Percentiles rank a stretch among this genome's conserved stretches.
These are phyloP conservation scores for Cololabis saira DNA, from an alignment of 2,113 vertebrate genomes.

Conservation along the genomic window DNA sequence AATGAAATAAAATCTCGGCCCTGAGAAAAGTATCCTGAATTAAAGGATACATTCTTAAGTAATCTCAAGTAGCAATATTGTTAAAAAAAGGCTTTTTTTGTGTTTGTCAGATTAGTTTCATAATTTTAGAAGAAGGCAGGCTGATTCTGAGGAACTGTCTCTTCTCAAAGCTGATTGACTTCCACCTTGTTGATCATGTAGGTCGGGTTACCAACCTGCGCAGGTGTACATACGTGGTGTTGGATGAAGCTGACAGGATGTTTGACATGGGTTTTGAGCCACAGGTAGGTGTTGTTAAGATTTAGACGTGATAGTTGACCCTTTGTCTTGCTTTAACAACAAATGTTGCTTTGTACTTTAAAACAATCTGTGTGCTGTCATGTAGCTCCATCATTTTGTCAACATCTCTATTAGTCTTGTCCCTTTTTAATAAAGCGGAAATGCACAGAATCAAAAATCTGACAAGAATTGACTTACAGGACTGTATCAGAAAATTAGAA, in stretches of 20 bases:
- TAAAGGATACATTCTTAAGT: conserved; percentile 18
- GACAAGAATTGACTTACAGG: no score
- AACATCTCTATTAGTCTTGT: no score
- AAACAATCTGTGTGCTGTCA: no score
- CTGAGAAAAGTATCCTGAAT: conserved; percentile 20
- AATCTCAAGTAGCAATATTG: conserved; percentile 12
- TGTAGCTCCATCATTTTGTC: no score
- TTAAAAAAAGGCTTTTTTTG: background rate
- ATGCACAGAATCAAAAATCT: no score
- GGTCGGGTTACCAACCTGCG: conserved; percentile 98
- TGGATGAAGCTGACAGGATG: conserved; percentile 99
- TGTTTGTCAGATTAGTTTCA: conserved; percentile 27
- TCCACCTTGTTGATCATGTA: conserved; percentile 63
- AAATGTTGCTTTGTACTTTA: no score
- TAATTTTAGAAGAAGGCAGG: conserved; percentile 20
- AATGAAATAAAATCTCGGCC: conserved; percentile 32
- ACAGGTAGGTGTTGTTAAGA: conserved; percentile 83
- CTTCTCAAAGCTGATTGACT: conserved; percentile 11
- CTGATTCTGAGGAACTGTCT: background rate
- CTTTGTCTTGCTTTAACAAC: no score
- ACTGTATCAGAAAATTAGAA: no score
- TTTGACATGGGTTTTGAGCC: conserved; percentile 99
- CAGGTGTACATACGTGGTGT: conserved; percentile 92
- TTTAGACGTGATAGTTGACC: no score
- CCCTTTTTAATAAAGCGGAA: no score